These are phyloP conservation scores for Coendou prehensilis DNA, from an alignment of 2,797 vertebrate species.

Conservation along the genomic window DNA sequence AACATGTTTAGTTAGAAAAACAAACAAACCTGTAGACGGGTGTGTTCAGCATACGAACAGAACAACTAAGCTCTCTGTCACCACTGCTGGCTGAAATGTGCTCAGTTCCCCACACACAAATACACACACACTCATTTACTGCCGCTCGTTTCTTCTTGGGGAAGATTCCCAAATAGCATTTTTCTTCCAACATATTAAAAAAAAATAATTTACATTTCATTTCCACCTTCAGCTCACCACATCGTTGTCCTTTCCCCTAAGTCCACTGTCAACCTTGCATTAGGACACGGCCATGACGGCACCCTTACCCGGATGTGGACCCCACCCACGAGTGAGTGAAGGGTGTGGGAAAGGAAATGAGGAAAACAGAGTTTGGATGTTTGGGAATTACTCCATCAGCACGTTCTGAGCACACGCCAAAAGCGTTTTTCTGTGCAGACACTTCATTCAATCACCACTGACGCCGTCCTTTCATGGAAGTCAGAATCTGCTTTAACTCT, in stretches of 20 bases:
- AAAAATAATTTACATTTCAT: slow-evolving; percentile 18
- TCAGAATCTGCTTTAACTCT: slow-evolving; percentile 49
- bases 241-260: background rate
- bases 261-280: background rate
- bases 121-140: background rate
- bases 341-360: background rate
- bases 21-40: background rate
- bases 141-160: background rate
- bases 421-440: background rate
- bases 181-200: background rate
- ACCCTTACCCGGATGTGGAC: fast-evolving
- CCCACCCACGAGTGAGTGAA: too few species aligned
- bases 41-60: background rate
- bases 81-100: background rate
- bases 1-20: slow-evolving; percentile 11
- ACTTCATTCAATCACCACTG: slow-evolving; percentile 53
- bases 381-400: background rate
- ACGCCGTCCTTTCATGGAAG: slow-evolving; percentile 34
- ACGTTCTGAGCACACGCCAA: slow-evolving; percentile 22
- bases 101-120: background rate
- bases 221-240: background rate
- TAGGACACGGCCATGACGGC: background rate
- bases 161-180: background rate
- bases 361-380: background rate
- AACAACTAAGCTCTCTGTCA: background rate